A percentile compares a stretch with the other conserved stretches of the same genome.
These are phyloP conservation scores for Phenganax stokvisi DNA, from an alignment of 92 coral and sea anemone species.

Conservation along the genomic window DNA sequence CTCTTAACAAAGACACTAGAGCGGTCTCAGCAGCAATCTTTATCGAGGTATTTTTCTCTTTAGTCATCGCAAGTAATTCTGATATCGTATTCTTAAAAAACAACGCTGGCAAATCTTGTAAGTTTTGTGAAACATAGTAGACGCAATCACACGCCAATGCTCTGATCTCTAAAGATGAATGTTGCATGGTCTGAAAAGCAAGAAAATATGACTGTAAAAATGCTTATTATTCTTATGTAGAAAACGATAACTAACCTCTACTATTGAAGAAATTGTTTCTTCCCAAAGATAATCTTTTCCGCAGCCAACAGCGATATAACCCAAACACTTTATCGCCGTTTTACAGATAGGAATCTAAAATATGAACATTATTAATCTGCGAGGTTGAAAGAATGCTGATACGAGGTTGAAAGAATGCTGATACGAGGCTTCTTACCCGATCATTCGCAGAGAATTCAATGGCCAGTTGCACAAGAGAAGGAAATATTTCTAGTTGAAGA, in stretches of 20 bases:
- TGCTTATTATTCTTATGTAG: neutral
- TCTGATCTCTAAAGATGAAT: conserved; percentile 64
- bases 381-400: neutral
- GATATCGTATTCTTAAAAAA: conserved; percentile 63
- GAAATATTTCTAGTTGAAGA: conserved; percentile 66
- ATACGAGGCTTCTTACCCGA: conserved; percentile 55
- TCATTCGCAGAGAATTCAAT: conserved; percentile 78
- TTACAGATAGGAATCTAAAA: conserved; percentile 84
- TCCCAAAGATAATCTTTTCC: conserved; percentile 11
- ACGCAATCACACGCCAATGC: conserved; percentile 66
- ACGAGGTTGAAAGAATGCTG: neutral
- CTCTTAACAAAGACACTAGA: conserved; percentile 63
- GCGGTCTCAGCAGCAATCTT: conserved; percentile 75
- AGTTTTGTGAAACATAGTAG: conserved; percentile 58
- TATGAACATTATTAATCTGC: neutral
- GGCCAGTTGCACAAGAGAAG: conserved; percentile 70
- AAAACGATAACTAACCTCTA: conserved; percentile 55
- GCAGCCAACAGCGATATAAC: conserved; percentile 39
- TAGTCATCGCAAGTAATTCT: conserved; percentile 56
- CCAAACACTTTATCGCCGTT: conserved; percentile 83
- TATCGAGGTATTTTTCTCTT: conserved; percentile 74
- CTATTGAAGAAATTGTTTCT: conserved; percentile 32
- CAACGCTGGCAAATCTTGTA: conserved; percentile 51
- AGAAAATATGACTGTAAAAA: neutral
- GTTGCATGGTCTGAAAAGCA: conserved; percentile 66